Percentiles rank a stretch among this genome's conserved stretches.
Evolutionary conservation across 2,113 vertebrate species (phyloP).

Genomic region (Zingel zingel): DNA sequence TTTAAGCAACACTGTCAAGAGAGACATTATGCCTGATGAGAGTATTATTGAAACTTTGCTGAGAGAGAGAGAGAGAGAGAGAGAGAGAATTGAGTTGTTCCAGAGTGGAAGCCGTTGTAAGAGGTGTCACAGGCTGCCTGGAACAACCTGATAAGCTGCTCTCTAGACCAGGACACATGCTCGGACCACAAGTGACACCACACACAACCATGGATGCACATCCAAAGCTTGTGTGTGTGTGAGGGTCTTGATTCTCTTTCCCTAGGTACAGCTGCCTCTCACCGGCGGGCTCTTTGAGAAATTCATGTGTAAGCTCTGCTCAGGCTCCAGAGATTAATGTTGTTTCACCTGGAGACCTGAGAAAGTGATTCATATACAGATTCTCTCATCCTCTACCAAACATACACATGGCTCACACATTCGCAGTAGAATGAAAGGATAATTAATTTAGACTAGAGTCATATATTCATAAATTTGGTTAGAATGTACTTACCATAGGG

Average conservation of each 20-base stretch:
- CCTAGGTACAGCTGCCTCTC: slow-evolving; percentile 17
- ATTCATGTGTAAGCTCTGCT: slow-evolving; percentile 32
- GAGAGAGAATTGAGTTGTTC: too few species aligned
- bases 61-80: too few species aligned
- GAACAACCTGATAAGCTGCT: slow-evolving; percentile 50
- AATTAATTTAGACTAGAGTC: background rate
- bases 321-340: slow-evolving; percentile 50
- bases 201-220: background rate
- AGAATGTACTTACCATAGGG: background rate
- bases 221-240: slow-evolving; percentile 15
- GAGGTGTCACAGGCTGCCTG: slow-evolving; percentile 62
- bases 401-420: slow-evolving; percentile 15
- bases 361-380: slow-evolving; percentile 21
- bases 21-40: slow-evolving; percentile 39
- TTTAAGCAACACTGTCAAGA: slow-evolving; percentile 24
- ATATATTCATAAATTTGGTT: background rate
- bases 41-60: slow-evolving; percentile 41
- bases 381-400: slow-evolving; percentile 4
- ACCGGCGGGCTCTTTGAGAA: slow-evolving; percentile 31
- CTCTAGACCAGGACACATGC: slow-evolving; percentile 24
- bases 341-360: slow-evolving; percentile 39
- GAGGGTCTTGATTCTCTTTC: slow-evolving; percentile 3
- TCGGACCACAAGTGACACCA: slow-evolving; percentile 45
- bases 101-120: too few species aligned
- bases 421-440: background rate